Evolutionary conservation across 2,888 invertebrate species (phyloP).

Genomic region (Nemotelus pantherinus): DNA sequence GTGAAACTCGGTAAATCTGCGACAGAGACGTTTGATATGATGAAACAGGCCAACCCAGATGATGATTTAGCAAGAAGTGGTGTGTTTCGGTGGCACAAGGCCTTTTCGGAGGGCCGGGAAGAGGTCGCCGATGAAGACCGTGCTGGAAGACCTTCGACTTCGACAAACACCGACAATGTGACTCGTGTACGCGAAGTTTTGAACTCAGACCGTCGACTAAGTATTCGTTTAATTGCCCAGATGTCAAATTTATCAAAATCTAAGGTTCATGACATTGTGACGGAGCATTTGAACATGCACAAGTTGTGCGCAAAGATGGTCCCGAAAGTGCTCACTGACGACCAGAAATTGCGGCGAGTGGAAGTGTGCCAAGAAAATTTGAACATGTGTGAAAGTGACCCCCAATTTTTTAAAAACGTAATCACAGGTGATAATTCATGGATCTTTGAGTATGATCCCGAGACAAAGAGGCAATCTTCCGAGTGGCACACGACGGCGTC

Average conservation of each 20-base stretch:
- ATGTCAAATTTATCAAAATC: conserved; percentile 22
- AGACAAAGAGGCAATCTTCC: conserved; percentile 26
- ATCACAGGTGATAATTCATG: conserved; percentile 9
- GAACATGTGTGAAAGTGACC: conserved; percentile 19
- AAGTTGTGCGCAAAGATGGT: conserved; percentile 22
- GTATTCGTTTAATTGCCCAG: conserved; percentile 6
- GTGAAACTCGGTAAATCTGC: conserved; percentile 16
- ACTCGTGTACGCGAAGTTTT: conserved; percentile 26
- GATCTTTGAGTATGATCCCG: conserved; percentile 22
- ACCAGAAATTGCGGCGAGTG: conserved; percentile 22
- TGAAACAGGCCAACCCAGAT: conserved; percentile 15
- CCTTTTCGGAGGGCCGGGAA: conserved; percentile 24
- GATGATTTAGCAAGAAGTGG: not conserved
- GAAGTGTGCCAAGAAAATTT: conserved; percentile 18
- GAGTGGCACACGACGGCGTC: conserved; percentile 20
- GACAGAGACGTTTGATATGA: conserved; percentile 21
- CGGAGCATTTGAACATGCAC: conserved; percentile 16
- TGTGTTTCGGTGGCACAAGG: conserved; percentile 17
- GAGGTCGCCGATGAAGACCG: conserved; percentile 13
- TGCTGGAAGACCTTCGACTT: conserved; percentile 20
- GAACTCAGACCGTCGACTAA: conserved; percentile 5
- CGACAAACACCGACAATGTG: conserved; percentile 13
- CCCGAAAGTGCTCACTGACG: conserved; percentile 11
- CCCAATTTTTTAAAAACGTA: conserved; percentile 18
- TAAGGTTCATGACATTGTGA: conserved; percentile 8